These are phyloP conservation scores for Leucania comma DNA, from an alignment of 2,888 invertebrate genomes.

Conservation along the genomic window DNA sequence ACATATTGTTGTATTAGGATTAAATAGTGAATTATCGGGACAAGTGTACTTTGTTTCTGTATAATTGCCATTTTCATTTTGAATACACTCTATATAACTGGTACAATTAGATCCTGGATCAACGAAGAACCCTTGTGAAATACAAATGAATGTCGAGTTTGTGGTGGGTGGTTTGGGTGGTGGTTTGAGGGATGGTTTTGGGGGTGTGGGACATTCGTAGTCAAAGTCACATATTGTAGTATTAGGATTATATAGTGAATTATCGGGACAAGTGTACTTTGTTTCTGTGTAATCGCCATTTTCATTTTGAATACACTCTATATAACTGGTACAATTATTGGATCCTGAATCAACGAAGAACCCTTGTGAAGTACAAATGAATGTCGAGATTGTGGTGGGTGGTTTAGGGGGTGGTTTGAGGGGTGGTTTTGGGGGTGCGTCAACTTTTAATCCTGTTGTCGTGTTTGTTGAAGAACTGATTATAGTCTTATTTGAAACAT, in stretches of 20 bases:
- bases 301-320: conserved; percentile 41
- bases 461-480: conserved; percentile 42
- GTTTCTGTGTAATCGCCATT: conserved; percentile 33
- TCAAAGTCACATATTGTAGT: conserved; percentile 57
- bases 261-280: conserved; percentile 38
- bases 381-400: conserved; percentile 15
- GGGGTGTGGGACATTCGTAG: conserved; percentile 33
- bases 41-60: conserved; percentile 36
- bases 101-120: conserved; percentile 43
- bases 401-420: neutral
- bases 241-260: conserved; percentile 42
- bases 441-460: conserved; percentile 25
- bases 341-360: conserved; percentile 32
- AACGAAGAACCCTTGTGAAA: conserved; percentile 26
- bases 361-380: conserved; percentile 28
- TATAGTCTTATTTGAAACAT: conserved; percentile 42
- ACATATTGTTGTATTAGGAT: conserved; percentile 55
- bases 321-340: conserved; percentile 37
- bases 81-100: conserved; percentile 42
- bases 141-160: conserved; percentile 44
- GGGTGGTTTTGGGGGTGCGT: neutral
- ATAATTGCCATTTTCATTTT: conserved; percentile 28
- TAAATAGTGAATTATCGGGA: conserved; percentile 36
- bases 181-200: neutral
- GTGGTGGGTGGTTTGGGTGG: neutral